Evolutionary conservation across 1,140 invertebrate genomes (phyloP), one percentile per base, ranked within the genome.

Genomic region (Eurosta solidaginis): DNA sequence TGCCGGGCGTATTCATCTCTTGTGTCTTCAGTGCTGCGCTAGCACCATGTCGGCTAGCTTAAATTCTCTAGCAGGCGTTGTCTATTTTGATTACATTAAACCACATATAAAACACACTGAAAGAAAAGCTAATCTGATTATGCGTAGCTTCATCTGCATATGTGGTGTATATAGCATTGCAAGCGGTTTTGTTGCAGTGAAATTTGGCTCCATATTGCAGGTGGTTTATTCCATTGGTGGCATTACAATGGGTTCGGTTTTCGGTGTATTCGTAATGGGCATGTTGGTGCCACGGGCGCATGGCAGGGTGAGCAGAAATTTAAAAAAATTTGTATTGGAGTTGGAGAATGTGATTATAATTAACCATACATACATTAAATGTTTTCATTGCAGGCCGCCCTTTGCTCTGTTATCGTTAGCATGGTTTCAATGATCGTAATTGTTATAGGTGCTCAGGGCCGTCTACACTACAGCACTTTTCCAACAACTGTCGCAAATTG

Each of bases 31-130:
- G 92, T 81, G 93, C 92, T 14, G 92, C 92, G 6, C 83, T 94
- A 95, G 94, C 85, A 94, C 92, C 3, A 92, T 93, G 88, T 93
- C 92, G 0, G 92, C 92, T 14, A 92, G 92, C 29, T 84, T 95
- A 6, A 95, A 94, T 82, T 93, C 93, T 1, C 89, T 95, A 88
- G 90, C 93, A 0, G 93, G 93, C 4, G 92, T 94, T 0, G 92
- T 94, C 75, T 93, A 93, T 84, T 92, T 94, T 82, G 93, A 95
- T 84, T 91, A 94, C 81, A 90, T 94, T 10, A 81, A 88, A 25
- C 85, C 85, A 0, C 68, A 79, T 36, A 83, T 86, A 33, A 74
- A 74, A 6, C 88, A 85, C 87, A 90, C 90, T 2, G 90, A 92
- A 77, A 84, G 88, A 1, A 89, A 86, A 74, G 91, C 91, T 2